Evolutionary conservation across 2,797 vertebrate species (phyloP).

Genomic region (Pristis pectinata): DNA sequence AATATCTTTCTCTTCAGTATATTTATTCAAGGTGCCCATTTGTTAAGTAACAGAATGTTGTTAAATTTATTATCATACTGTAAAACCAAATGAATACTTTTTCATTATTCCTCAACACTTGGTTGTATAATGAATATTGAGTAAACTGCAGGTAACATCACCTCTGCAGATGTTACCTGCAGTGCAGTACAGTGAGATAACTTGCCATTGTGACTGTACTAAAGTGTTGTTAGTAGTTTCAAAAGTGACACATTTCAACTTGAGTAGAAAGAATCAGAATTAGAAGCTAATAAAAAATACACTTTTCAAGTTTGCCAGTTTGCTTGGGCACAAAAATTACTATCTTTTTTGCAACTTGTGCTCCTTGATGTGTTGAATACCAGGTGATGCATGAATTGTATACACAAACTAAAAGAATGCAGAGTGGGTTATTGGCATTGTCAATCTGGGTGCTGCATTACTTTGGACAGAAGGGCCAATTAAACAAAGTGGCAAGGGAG

Average conservation of each 20-base stretch:
- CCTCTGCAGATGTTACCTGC: neutral
- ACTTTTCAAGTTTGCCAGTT: too few species aligned
- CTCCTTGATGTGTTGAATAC: too few species aligned
- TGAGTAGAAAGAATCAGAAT: neutral
- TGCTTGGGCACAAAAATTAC: too few species aligned
- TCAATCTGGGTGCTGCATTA: too few species aligned
- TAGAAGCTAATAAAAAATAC: neutral
- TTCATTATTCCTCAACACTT: neutral
- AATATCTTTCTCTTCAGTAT: neutral
- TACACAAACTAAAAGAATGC: too few species aligned
- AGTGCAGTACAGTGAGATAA: neutral
- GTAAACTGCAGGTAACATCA: neutral
- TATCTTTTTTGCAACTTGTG: too few species aligned
- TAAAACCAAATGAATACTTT: neutral
- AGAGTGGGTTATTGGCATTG: too few species aligned
- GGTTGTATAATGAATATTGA: neutral
- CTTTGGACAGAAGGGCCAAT: too few species aligned
- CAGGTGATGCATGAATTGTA: too few species aligned
- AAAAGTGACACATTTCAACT: neutral
- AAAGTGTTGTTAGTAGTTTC: neutral
- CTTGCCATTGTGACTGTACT: neutral
- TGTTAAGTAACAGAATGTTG: neutral
- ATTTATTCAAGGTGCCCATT: neutral
- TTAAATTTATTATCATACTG: neutral
- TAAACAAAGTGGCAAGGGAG: too few species aligned